phyloP scores from a whole-genome alignment of 2,888 invertebrate species.

The Dione vanillae region DNA sequence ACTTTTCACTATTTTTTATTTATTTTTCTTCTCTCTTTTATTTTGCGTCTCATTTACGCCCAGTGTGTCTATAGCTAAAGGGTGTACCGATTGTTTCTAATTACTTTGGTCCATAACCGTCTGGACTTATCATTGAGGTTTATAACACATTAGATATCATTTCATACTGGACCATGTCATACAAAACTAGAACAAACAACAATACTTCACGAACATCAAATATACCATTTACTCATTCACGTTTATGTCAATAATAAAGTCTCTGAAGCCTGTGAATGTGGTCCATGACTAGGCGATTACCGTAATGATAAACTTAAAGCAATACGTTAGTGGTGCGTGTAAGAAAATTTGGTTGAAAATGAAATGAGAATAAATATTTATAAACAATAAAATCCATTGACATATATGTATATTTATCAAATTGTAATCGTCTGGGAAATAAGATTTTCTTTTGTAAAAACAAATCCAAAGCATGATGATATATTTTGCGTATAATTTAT shows the following conservation, averaged over 20 bases:
- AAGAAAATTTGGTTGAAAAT: neutral
- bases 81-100: conserved; percentile 56
- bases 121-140: conserved; percentile 51
- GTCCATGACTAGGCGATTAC: conserved; percentile 72
- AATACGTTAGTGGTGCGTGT: neutral
- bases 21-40: conserved; percentile 63
- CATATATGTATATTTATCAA: conserved; percentile 32
- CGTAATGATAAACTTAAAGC: conserved; percentile 45
- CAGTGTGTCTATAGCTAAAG: conserved; percentile 64
- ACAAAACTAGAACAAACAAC: conserved; percentile 78
- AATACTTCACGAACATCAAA: conserved; percentile 82
- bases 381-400: too few relatives aligned
- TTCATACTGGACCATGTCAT: conserved; percentile 74
- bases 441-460: conserved; percentile 44
- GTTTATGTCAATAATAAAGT: conserved; percentile 72
- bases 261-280: conserved; percentile 76
- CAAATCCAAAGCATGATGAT: conserved; percentile 36
- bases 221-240: conserved; percentile 75
- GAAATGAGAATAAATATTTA: neutral
- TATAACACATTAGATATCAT: conserved; percentile 76
- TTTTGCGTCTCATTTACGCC: conserved; percentile 73
- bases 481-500: conserved; percentile 43
- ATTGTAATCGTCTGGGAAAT: conserved; percentile 66
- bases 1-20: conserved; percentile 73
- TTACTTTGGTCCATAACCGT: conserved; percentile 56